These are phyloP conservation scores for Leistus spinibarbis DNA, from an alignment of 2,888 invertebrate genomes.

Conservation along the genomic window DNA sequence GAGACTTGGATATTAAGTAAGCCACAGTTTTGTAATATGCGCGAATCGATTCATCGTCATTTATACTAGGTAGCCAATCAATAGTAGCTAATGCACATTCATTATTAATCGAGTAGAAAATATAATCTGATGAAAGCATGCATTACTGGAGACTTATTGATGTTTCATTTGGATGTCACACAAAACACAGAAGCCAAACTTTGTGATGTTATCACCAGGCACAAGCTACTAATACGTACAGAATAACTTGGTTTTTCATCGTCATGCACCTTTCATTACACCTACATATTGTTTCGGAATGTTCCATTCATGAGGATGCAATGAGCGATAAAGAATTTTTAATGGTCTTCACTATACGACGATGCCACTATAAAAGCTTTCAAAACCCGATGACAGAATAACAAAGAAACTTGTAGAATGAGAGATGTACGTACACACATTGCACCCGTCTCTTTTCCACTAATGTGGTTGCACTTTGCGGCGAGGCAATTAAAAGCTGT, in stretches of 20 bases:
- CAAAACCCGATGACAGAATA: slow-evolving; percentile 9
- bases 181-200: slow-evolving; percentile 5
- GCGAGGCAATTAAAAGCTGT: not conserved
- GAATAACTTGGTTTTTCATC: not conserved
- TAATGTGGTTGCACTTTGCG: not conserved
- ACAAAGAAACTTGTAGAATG: slow-evolving; percentile 12
- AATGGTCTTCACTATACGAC: slow-evolving; percentile 9
- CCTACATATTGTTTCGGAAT: slow-evolving; percentile 8
- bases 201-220: not conserved
- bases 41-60: not conserved
- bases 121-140: not conserved
- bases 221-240: not conserved
- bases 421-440: not conserved
- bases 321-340: slow-evolving; percentile 15
- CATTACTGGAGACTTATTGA: not conserved
- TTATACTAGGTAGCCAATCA: not conserved
- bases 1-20: too few relatives aligned
- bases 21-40: too few relatives aligned
- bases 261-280: slow-evolving; percentile 10
- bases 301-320: not conserved
- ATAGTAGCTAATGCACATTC: not conserved
- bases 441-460: not conserved
- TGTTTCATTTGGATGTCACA: not conserved
- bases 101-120: not conserved
- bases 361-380: slow-evolving; percentile 14